phyloP scores from a whole-genome alignment of 2,113 vertebrate genomes.

The Rhabdomys dilectus region DNA sequence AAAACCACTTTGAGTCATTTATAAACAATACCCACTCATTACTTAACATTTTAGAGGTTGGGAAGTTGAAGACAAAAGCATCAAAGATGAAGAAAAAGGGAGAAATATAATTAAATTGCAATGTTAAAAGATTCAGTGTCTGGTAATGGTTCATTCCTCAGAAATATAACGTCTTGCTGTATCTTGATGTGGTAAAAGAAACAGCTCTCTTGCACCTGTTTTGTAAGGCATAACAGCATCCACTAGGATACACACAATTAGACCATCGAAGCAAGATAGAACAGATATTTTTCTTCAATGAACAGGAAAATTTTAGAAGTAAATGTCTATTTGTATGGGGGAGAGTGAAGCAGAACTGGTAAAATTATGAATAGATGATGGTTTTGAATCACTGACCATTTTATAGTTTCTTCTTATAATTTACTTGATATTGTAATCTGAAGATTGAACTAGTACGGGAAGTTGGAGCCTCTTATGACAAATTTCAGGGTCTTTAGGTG shows the following conservation, averaged over 20 bases:
- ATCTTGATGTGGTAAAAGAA: background rate
- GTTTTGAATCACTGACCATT: background rate
- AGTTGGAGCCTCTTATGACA: background rate
- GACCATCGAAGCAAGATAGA: background rate
- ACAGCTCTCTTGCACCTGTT: background rate
- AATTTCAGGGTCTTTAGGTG: background rate
- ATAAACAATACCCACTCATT: background rate
- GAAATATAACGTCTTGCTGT: background rate
- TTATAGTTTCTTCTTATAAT: background rate
- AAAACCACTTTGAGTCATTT: background rate
- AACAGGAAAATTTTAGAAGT: background rate
- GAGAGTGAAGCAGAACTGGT: background rate
- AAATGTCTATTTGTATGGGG: background rate
- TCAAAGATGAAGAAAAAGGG: background rate
- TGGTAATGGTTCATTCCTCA: background rate
- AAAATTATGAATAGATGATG: background rate
- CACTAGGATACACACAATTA: background rate
- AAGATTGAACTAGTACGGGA: background rate
- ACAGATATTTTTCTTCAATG: background rate
- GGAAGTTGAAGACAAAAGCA: background rate
- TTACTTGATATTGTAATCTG: background rate
- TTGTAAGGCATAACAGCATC: background rate
- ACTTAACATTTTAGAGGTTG: background rate
- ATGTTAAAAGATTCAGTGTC: background rate
- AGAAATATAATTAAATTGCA: background rate